Conservation (phyloP, 2,888 invertebrate species). For the Acanthococcus lagerstroemiae region DNA sequence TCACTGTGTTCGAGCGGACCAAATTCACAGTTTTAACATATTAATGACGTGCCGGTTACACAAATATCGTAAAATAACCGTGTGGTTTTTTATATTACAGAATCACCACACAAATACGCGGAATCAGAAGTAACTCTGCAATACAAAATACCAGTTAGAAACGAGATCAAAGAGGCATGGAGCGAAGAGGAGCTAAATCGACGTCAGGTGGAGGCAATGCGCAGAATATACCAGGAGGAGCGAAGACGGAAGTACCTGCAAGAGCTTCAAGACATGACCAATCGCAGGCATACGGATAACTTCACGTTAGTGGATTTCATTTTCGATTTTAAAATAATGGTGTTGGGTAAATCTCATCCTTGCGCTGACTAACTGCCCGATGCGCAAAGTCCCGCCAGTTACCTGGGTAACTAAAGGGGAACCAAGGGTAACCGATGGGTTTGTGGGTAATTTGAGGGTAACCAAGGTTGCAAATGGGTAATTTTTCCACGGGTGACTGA, state of each 20-base stretch:
- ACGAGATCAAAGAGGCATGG: constrained; percentile 68
- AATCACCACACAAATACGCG: constrained; percentile 78
- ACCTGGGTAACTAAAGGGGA: no score
- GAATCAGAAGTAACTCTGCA: constrained; percentile 91
- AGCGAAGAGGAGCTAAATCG: constrained; percentile 81
- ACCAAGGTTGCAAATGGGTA: no score
- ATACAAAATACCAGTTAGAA: constrained; percentile 78
- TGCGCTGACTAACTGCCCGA: no score
- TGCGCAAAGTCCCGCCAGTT: no score
- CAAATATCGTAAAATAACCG: no score
- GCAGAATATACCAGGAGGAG: constrained; percentile 79
- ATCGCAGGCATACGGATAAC: constrained; percentile 75
- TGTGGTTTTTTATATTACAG: constrained; percentile 42
- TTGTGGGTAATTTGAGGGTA: no score
- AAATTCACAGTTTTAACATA: no score
- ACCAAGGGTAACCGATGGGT: no score
- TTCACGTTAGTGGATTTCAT: neutral
- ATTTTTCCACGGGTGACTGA: no score
- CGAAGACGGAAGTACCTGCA: constrained; percentile 80
- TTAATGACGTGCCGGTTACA: no score
- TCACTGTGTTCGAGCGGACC: no score
- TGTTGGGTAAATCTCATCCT: no score
- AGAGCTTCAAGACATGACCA: constrained; percentile 89
- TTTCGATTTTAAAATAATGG: neutral
- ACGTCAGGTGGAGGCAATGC: constrained; percentile 84